Percentiles rank a stretch among this genome's conserved stretches.
Conservation (phyloP, 2,113 vertebrate genomes). For the Pseudorasbora parva region DNA sequence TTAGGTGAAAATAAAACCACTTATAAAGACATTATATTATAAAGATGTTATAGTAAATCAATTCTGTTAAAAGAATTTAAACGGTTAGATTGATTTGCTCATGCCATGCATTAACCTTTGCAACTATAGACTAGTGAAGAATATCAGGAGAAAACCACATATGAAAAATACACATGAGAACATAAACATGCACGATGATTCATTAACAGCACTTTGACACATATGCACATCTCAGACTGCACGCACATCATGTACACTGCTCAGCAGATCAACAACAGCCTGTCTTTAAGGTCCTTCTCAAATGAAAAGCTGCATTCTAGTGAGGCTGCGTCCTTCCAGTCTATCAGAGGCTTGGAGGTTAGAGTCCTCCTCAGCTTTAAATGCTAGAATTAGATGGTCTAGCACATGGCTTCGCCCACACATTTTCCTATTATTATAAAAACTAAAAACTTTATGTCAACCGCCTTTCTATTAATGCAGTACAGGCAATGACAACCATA, state of each 20-base stretch:
- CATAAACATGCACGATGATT: background rate
- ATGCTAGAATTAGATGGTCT: too few relatives aligned
- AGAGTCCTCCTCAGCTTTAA: too few relatives aligned
- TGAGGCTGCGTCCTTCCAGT: too few relatives aligned
- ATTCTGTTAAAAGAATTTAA: background rate
- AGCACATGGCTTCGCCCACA: too few relatives aligned
- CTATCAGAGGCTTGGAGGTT: too few relatives aligned
- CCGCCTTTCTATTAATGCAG: too few relatives aligned
- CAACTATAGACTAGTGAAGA: background rate
- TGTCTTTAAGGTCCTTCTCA: background rate
- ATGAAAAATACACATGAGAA: background rate
- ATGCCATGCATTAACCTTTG: background rate
- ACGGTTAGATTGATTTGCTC: background rate
- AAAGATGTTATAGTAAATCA: too few relatives aligned
- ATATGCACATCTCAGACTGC: background rate
- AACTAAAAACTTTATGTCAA: too few relatives aligned
- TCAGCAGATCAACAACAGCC: background rate
- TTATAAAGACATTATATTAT: background rate
- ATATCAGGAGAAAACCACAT: background rate
- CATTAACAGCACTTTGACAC: background rate
- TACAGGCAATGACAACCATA: too few relatives aligned
- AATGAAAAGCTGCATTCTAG: too few relatives aligned
- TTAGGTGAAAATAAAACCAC: background rate
- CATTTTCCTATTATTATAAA: too few relatives aligned
- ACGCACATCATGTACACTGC: background rate